These are phyloP conservation scores for Trichonephila inaurata DNA, from an alignment of 1,140 invertebrate genomes.

Conservation along the genomic window DNA sequence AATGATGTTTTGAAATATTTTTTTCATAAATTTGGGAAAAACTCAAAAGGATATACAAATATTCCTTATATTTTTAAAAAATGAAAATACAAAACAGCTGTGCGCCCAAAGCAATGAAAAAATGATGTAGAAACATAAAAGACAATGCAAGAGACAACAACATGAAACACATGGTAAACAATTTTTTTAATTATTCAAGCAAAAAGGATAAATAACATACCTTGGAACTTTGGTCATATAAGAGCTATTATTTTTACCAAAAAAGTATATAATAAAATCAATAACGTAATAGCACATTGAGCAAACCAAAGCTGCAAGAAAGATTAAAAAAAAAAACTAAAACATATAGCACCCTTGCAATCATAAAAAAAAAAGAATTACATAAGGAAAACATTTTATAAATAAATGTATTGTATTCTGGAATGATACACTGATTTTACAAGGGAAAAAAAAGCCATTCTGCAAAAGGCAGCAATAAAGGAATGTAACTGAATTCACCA, in stretches of 20 bases:
- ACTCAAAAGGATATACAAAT: not conserved
- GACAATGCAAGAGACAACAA: not conserved
- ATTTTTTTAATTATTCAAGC: not conserved
- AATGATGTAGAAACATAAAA: not conserved
- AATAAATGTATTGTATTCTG: not conserved
- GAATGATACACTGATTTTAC: not conserved
- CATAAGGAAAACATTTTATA: not conserved
- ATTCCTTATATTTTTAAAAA: not conserved
- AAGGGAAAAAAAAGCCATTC: constrained; percentile 11
- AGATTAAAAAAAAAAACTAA: not conserved
- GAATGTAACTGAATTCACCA: not conserved
- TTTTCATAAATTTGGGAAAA: not conserved
- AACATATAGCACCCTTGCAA: not conserved
- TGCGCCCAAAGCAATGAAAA: not conserved
- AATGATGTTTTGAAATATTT: not conserved
- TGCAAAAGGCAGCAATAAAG: constrained; percentile 10
- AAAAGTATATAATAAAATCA: not conserved
- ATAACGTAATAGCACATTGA: not conserved
- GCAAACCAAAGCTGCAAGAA: constrained; percentile 8
- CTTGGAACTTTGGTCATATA: not conserved
- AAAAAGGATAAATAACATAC: not conserved
- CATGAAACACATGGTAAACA: too few relatives aligned
- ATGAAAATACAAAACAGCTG: not conserved
- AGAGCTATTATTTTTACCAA: not conserved
- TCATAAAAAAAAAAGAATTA: not conserved